Evolutionary conservation across 2,888 invertebrate species (phyloP).

Genomic region (Trichacis sp.): DNA sequence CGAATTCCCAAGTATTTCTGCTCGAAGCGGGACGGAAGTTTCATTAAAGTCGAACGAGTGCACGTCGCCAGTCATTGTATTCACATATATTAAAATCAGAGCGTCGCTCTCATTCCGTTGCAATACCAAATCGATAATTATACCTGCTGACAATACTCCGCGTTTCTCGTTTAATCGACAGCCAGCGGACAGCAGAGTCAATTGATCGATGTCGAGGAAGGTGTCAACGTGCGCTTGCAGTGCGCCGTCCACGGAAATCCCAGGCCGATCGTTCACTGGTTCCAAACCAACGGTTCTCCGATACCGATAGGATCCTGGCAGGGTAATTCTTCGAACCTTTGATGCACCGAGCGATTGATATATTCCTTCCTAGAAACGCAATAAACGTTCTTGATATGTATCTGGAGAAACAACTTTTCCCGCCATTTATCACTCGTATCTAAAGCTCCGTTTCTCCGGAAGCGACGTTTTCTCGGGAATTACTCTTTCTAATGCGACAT

Average conservation of each 20-base stretch:
- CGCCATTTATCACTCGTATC: too few species aligned
- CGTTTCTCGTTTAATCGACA: conserved; percentile 22
- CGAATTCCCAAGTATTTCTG: background rate
- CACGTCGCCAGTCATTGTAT: background rate
- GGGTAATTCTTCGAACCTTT: conserved; percentile 67
- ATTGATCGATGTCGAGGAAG: conserved; percentile 82
- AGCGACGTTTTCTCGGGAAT: too few species aligned
- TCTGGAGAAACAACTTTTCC: background rate
- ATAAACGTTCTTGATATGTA: conserved; percentile 1
- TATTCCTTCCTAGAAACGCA: conserved; percentile 3
- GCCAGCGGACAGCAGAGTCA: conserved; percentile 34
- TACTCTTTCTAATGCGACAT: too few species aligned
- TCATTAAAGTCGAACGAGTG: background rate
- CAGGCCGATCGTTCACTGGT: conserved; percentile 83
- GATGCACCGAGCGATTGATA: conserved; percentile 5
- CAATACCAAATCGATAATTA: conserved; percentile 2
- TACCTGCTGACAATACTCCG: background rate
- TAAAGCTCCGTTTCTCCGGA: too few species aligned
- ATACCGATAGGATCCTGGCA: conserved; percentile 69
- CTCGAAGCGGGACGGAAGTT: background rate
- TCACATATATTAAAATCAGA: background rate
- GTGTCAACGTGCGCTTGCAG: conserved; percentile 83
- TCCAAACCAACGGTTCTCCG: conserved; percentile 70
- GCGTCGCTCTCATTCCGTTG: background rate
- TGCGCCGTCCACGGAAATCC: conserved; percentile 87